phyloP scores from a whole-genome alignment of 2,888 invertebrate genomes.

The Sphaeridia pumilis region DNA sequence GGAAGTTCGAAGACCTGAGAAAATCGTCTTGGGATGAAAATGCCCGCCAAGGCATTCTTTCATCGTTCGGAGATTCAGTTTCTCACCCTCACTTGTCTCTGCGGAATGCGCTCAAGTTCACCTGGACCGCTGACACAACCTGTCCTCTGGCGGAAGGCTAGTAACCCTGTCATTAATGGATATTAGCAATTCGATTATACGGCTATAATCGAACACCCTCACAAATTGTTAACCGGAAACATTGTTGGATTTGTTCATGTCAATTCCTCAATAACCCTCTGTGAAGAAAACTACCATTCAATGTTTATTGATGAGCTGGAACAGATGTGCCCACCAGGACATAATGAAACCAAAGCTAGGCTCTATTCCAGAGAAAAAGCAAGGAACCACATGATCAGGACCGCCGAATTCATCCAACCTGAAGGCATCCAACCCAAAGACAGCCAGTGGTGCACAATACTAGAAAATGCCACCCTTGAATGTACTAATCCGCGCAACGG shows the following conservation, averaged over 20 bases:
- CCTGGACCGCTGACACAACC: background rate
- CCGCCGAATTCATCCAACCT: no score
- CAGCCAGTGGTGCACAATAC: no score
- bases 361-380: no score
- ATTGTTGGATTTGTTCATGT: background rate
- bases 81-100: background rate
- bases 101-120: background rate
- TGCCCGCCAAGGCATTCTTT: background rate
- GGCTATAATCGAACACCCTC: slow-evolving; percentile 1
- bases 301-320: slow-evolving; percentile 4
- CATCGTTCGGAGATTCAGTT: background rate
- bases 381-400: no score
- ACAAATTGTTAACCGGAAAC: background rate
- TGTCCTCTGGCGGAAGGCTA: slow-evolving; percentile 8
- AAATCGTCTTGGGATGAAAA: background rate
- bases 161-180: slow-evolving; percentile 1
- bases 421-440: no score
- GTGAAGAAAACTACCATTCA: slow-evolving; percentile 1
- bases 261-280: background rate
- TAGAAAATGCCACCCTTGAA: no score
- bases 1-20: slow-evolving; percentile 7
- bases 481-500: no score
- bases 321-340: slow-evolving; percentile 8
- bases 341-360: no score
- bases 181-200: background rate